Base-by-base conservation (phyloP, 2,113 vertebrate species). In the Sardina pilchardus region DNA sequence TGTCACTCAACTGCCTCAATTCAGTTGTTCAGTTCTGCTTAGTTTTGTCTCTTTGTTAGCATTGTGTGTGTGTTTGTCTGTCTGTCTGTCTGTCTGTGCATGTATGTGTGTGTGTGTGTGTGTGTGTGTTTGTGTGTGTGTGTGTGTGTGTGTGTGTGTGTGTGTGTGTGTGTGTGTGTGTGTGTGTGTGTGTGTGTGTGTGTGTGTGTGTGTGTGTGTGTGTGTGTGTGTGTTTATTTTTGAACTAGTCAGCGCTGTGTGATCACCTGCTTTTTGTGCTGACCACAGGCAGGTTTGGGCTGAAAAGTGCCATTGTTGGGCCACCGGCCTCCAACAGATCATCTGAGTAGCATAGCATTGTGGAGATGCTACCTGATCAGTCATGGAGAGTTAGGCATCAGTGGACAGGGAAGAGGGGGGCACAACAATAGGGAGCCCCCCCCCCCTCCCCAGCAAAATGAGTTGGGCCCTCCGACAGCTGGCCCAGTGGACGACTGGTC, bases 281-380 rank as follows among this genome's bases (percentile, higher is more conserved):
- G 84, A 89, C 67, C 78, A 78, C 63, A 30, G 48, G 63, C 34
- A 84, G 85, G 81, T 21, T 85, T 50, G 87, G 63, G n/a, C 39
- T 87, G 84, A 87, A 84, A 89, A 50, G 86, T 63, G 17, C 71
- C 67, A 80, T 83, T 82, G 86, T 84, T 84, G 30, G 81, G 59
- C 16, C 42, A n/a, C 44, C 26, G 4, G 53, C 67, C 12, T 85
- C 50, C n/a, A 63, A 75, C 81, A 47, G 86, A 43, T n/a, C 48
- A 75, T 34, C 67, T 30, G 16, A 17, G 16, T 75, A 17, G 67
- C 30, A 9, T 30, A 17, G 10, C 67, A 75, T 14, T 75, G 30
- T 75, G 67, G 26, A 75, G 30, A 75, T 75, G 67, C 67, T 75
- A 75, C 67, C 67, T 75, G 67, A 75, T 36, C 67, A 75, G 67